Evolutionary conservation across 2,888 invertebrate genomes (phyloP), one percentile per base, ranked within the genome.

Genomic region (Drosophila dives): DNA sequence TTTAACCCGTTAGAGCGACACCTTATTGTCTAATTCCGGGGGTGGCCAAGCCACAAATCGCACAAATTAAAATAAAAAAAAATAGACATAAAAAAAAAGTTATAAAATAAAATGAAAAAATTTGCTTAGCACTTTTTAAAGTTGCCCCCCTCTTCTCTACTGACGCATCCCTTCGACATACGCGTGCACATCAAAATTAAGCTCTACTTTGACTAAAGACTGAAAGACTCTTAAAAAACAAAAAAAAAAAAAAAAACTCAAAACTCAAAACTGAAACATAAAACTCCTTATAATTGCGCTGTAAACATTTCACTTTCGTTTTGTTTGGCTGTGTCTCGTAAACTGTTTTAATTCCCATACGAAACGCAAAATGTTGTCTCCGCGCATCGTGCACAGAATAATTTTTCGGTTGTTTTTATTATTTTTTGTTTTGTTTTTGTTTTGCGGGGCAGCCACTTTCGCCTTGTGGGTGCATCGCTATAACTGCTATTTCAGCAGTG

Each of bases 211-310:
- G 63, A 62, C 45, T 64, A 17, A 54, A 69, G 54, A 36, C 38
- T 45, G 7, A 59, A 38, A 8, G 17, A 59, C 26, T 48, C 59
- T 17, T 45, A 65, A 23, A 29, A 29, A 1, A 29, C 29, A 29
- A 29, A 29, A 29, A 29, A 29, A 29, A 29, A 29, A 53, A 20
- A 20, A 32, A 49, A 36, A 51, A 45, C 26, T 26, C 36, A 12
- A 8, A 53, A 20, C 11, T 29, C 11, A 42, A 59, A 78, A 58
- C 82, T 89, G 88, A 88, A 88, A 86, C 83, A 86, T 89, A 90
- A 86, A 86, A 90, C 90, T 83, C 84, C 90, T 88, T 90, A 86
- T 90, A 86, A 90, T 90, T 86, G 86, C 89, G 81, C 69, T 86
- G 88, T 89, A 79, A 86, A 89, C 85, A 85, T 85, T 85, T 85